Evolutionary conservation across 2,113 vertebrate genomes (phyloP).

Genomic region (Lipotes vexillifer): DNA sequence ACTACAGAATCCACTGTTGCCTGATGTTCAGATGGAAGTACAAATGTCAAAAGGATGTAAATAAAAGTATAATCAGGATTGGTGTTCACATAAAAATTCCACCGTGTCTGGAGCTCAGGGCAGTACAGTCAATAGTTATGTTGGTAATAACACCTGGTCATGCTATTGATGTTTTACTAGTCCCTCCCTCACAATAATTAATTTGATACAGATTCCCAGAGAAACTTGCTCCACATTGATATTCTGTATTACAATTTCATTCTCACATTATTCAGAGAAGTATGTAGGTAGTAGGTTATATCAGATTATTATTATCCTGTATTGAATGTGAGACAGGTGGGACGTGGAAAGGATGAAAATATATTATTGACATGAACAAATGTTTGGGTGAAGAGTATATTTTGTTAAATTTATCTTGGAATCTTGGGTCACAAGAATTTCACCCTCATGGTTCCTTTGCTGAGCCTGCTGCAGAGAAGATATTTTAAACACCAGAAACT

Average conservation of each 20-base stretch:
- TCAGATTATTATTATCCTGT: conserved; percentile 8
- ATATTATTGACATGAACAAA: not conserved
- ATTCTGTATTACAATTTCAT: conserved; percentile 52
- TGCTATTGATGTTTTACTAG: conserved; percentile 6
- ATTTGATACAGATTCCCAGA: conserved; percentile 58
- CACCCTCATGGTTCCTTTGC: not conserved
- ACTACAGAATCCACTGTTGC: not conserved
- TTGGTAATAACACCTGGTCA: conserved; percentile 45
- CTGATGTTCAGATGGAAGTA: conserved; percentile 17
- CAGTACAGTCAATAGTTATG: conserved; percentile 16
- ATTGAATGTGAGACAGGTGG: conserved; percentile 21
- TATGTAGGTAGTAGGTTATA: not conserved
- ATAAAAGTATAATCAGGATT: not conserved
- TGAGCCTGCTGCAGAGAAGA: not conserved
- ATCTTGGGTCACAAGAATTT: not conserved
- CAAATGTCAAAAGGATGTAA: conserved; percentile 14
- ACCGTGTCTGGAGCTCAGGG: not conserved
- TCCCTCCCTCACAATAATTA: conserved; percentile 61
- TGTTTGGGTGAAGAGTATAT: not conserved
- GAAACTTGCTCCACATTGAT: conserved; percentile 48
- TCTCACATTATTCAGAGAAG: conserved; percentile 33
- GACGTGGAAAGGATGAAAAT: not conserved
- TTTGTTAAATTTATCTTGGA: conserved; percentile 19
- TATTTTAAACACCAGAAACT: not conserved
- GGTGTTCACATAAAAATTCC: conserved; percentile 2